Evolutionary conservation across 2,113 vertebrate species (phyloP).

Genomic region (Pelmatolapia mariae): DNA sequence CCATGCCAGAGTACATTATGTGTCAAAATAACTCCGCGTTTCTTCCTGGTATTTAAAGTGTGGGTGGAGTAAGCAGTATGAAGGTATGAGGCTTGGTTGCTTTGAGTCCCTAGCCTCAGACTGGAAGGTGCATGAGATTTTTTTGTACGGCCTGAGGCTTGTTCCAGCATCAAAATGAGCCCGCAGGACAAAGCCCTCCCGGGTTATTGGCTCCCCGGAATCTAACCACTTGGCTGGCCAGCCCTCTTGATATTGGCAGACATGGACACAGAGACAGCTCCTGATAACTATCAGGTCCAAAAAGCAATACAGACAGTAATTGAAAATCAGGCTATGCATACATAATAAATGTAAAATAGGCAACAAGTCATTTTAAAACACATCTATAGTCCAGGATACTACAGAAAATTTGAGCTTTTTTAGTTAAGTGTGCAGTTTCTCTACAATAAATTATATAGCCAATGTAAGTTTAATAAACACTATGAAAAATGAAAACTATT

Average conservation of each 20-base stretch:
- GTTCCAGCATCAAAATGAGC: conserved; percentile 59
- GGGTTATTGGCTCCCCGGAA: conserved; percentile 56
- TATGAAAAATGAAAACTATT: not conserved
- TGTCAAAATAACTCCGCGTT: not conserved
- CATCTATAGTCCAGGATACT: not conserved
- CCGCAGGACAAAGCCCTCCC: conserved; percentile 56
- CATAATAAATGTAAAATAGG: not conserved
- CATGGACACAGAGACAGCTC: conserved; percentile 13
- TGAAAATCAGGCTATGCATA: conserved; percentile 9
- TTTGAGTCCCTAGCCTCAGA: not conserved
- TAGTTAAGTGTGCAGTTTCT: not conserved
- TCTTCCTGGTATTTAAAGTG: conserved; percentile 1
- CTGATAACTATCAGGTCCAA: conserved; percentile 25
- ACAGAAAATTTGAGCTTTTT: not conserved
- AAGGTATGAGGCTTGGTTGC: not conserved
- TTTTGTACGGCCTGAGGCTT: conserved; percentile 14
- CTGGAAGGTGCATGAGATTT: conserved; percentile 25
- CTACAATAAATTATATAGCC: not conserved
- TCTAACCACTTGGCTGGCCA: conserved; percentile 46
- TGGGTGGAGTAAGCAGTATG: conserved; percentile 27
- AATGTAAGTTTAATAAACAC: not conserved
- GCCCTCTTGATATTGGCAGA: conserved; percentile 37
- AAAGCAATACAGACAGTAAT: not conserved
- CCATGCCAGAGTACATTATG: not conserved
- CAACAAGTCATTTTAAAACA: not conserved